Conservation (phyloP, 2,797 vertebrate genomes). For the Odontamblyopus lacepedii region DNA sequence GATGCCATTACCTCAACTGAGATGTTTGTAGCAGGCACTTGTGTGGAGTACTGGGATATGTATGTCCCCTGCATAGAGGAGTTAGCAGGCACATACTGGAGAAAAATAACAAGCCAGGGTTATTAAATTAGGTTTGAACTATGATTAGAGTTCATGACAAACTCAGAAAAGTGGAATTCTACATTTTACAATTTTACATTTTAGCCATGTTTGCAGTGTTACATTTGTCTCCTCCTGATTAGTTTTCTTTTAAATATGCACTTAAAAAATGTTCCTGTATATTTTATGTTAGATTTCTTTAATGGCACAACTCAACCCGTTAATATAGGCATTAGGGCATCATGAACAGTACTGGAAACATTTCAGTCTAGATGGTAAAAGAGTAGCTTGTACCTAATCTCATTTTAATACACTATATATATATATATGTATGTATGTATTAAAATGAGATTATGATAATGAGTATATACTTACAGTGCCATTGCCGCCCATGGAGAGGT, state of each 20-base stretch:
- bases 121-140: neutral
- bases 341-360: neutral
- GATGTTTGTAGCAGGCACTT: slow-evolving; percentile 86
- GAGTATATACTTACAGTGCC: slow-evolving; percentile 82
- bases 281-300: neutral
- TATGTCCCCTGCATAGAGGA: slow-evolving; percentile 89
- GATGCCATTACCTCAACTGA: slow-evolving; percentile 85
- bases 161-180: neutral
- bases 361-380: neutral
- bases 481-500: slow-evolving; percentile 87
- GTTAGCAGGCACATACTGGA: slow-evolving; percentile 86
- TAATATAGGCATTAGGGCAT: neutral
- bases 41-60: slow-evolving; percentile 87
- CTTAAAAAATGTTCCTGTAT: neutral
- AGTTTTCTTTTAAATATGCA: too few species aligned
- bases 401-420: too few species aligned
- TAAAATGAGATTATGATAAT: too few species aligned
- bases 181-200: neutral
- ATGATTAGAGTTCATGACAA: neutral
- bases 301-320: neutral
- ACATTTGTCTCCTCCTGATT: too few species aligned
- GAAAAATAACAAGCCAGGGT: slow-evolving; percentile 17
- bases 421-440: too few species aligned
- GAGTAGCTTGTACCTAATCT: neutral
- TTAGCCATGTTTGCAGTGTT: neutral